These are phyloP conservation scores for Dryococelus australis DNA, from an alignment of 2,888 invertebrate species.

Conservation along the genomic window DNA sequence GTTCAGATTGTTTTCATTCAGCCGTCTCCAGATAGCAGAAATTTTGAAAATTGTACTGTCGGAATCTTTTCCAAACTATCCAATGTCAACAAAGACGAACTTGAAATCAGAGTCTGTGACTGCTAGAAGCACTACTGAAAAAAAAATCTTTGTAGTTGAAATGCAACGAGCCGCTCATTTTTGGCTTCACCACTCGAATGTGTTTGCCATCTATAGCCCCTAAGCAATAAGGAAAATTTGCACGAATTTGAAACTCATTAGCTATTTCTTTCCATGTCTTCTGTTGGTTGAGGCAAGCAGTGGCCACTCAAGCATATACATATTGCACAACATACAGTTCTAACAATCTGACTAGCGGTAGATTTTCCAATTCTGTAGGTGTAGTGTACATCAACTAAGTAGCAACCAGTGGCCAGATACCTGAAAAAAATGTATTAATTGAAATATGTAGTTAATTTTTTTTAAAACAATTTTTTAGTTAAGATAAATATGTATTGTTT, in stretches of 20 bases:
- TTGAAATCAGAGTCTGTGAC: background rate
- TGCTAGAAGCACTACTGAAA: background rate
- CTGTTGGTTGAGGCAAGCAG: background rate
- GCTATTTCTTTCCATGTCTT: too few relatives aligned
- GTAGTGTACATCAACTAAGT: background rate
- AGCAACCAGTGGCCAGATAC: too few relatives aligned
- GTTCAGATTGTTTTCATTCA: background rate
- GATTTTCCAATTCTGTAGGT: background rate
- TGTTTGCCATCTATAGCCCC: too few relatives aligned
- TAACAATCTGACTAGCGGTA: background rate
- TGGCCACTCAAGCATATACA: background rate
- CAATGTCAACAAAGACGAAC: background rate
- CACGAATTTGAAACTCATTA: too few relatives aligned
- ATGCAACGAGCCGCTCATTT: too few relatives aligned
- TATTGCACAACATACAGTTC: background rate
- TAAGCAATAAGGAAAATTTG: too few relatives aligned
- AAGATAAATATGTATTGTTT: fast-evolving
- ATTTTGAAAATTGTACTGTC: background rate
- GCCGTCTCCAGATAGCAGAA: background rate
- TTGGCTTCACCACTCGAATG: too few relatives aligned
- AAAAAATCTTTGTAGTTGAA: too few relatives aligned
- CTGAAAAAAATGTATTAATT: background rate
- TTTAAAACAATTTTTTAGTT: too few relatives aligned
- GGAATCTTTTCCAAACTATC: too few relatives aligned
- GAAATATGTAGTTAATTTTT: too few relatives aligned